Conservation (phyloP, 2,888 invertebrate species). For the Thalpophila matura region DNA sequence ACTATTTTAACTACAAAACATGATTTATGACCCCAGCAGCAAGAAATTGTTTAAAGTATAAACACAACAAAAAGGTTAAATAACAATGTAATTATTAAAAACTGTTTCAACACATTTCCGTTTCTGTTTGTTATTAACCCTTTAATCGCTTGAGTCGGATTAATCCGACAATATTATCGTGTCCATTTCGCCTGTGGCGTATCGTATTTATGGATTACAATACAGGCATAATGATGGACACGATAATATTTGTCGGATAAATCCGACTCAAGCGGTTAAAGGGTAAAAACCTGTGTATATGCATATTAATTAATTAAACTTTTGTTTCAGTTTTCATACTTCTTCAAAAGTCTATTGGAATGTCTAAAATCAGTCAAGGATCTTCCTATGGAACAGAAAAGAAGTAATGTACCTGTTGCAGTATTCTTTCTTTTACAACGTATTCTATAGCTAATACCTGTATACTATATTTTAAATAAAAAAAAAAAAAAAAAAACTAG, state of each 20-base stretch:
- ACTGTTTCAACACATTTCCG: background rate
- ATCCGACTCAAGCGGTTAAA: too few relatives aligned
- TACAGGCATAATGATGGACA: too few relatives aligned
- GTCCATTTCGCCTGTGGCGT: too few relatives aligned
- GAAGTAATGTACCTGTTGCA: constrained; percentile 78
- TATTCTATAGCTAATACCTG: constrained; percentile 61
- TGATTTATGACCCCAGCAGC: too few relatives aligned
- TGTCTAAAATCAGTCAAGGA: constrained; percentile 96
- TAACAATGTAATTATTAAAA: too few relatives aligned
- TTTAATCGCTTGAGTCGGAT: too few relatives aligned
- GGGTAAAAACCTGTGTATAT: background rate
- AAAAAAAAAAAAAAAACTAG: constrained; percentile 29
- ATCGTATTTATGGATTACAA: too few relatives aligned
- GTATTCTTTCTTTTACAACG: constrained; percentile 56
- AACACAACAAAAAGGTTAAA: too few relatives aligned
- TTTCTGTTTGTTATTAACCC: too few relatives aligned
- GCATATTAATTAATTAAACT: constrained; percentile 12
- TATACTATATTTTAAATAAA: constrained; percentile 55
- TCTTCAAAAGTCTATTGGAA: constrained; percentile 95
- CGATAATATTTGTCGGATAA: too few relatives aligned
- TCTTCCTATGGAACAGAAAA: constrained; percentile 94
- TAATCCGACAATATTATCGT: background rate
- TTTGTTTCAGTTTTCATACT: constrained; percentile 93
- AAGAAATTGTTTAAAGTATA: too few relatives aligned
- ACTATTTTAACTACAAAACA: too few relatives aligned